Base-by-base conservation (phyloP, 2,113 vertebrate species). In the Mugil cephalus region DNA sequence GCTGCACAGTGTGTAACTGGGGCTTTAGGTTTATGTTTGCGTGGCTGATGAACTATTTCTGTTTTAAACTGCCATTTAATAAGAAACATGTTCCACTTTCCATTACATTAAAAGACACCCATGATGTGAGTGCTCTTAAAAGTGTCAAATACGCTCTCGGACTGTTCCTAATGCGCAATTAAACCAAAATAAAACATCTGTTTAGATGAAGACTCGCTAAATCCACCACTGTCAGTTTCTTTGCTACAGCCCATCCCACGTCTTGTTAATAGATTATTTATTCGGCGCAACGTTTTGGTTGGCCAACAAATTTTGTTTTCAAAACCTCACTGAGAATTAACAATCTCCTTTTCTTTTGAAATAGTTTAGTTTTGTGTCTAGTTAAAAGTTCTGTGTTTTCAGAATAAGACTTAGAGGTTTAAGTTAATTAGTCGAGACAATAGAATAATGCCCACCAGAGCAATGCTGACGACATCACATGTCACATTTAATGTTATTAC, bases 301-400 rank as follows among this genome's bases (percentile, higher is more conserved):
- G 91, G 73, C 87, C 91, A 92, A 89, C 85, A 90, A 1, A 63
- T 90, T 88, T 82, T 63, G 13, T 56, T 87, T 85, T 88, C 46
- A 60, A 88, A 89, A 82, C 21, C 54, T 9, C 13, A 34, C 34
- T 74, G n/a, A 75, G 63, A 87, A 86, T 86, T 72, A 70, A 68
- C 47, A 30, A 60, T 83, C 11, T 61, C 55, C 68, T 79, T 56
- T 17, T 17, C 14, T 70, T 72, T 83, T 14, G 13, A 83, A 81
- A 84, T 73, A 46, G 47, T 83, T 78, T 46, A 18, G 68, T 74
- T 85, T 59, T 50, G 35, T 71, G 74, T 55, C 24, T 10, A 47
- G 2, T 17, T 4, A 38, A 13, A n/a, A 39, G 2, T 30, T 30
- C 5, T 30, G 5, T 30, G 24, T 30, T 30, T 30, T 30, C 5